Conservation (phyloP, 92 coral and sea anemone genomes). For the Umimayanthus kanabou region DNA sequence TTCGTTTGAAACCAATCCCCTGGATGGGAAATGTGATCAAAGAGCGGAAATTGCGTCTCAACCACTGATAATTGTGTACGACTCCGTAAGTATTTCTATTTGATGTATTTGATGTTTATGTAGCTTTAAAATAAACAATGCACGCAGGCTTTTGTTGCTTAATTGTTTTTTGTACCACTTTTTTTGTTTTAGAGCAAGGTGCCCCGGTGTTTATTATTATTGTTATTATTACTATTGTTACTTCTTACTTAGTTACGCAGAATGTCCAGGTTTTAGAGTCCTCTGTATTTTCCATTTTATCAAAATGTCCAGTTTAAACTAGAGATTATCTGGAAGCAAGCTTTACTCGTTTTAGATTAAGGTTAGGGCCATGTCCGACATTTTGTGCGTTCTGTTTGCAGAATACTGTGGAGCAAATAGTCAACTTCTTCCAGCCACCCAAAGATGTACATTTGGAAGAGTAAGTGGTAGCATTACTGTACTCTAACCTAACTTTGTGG, state of each 20-base stretch:
- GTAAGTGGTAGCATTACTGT: conserved; percentile 57
- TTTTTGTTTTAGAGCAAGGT: background rate
- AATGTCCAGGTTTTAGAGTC: too few relatives aligned
- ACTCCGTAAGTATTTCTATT: conserved; percentile 68
- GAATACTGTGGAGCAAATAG: conserved; percentile 80
- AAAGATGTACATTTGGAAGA: conserved; percentile 87
- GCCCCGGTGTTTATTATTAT: too few relatives aligned
- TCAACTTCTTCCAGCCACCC: conserved; percentile 91
- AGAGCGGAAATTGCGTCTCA: conserved; percentile 75
- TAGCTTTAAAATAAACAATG: too few relatives aligned
- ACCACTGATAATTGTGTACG: conserved; percentile 85
- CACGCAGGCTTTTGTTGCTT: background rate
- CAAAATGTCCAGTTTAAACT: background rate
- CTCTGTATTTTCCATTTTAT: too few relatives aligned
- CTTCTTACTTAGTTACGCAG: background rate
- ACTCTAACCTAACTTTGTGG: background rate
- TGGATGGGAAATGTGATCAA: conserved; percentile 98
- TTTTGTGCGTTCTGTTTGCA: conserved; percentile 37
- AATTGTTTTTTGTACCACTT: too few relatives aligned
- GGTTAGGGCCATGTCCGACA: background rate
- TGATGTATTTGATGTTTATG: background rate
- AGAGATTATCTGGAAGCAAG: background rate
- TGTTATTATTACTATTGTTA: too few relatives aligned
- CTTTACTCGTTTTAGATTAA: background rate
- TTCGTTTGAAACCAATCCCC: conserved; percentile 95